phyloP scores from a whole-genome alignment of 1,140 invertebrate genomes.

The Aphaenogaster floridana region DNA sequence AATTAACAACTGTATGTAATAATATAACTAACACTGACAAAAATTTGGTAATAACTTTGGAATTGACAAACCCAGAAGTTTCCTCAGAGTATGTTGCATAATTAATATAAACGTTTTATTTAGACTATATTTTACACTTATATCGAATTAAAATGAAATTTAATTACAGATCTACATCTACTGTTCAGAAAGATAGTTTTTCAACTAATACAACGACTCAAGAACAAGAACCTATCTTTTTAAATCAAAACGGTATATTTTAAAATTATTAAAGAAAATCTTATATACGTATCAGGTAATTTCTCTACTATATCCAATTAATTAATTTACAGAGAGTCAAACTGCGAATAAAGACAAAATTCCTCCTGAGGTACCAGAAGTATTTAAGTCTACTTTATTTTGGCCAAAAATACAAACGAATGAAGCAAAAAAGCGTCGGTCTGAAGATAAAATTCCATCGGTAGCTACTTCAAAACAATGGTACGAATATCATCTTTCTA shows the following conservation, averaged over 20 bases:
- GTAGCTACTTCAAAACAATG: background rate
- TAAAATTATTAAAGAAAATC: background rate
- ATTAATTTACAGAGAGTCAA: conserved; percentile 4
- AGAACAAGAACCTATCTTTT: background rate
- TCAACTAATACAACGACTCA: background rate
- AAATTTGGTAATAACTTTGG: background rate
- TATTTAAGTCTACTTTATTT: background rate
- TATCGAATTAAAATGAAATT: background rate
- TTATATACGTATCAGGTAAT: background rate
- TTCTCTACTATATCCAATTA: background rate
- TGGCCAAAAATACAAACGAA: background rate
- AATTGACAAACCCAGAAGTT: background rate
- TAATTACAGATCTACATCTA: background rate
- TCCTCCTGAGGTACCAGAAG: background rate
- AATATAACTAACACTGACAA: background rate
- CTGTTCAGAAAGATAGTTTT: background rate
- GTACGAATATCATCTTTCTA: background rate
- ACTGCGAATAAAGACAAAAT: background rate
- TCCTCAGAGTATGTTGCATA: background rate
- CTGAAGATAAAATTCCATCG: background rate
- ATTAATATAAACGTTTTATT: background rate
- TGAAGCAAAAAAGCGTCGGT: background rate
- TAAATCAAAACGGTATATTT: background rate
- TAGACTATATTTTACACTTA: background rate
- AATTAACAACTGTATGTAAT: background rate